A percentile compares a stretch with the other conserved stretches of the same genome.
Conservation (phyloP, 2,888 invertebrate genomes). For the Lottia gigantea region DNA sequence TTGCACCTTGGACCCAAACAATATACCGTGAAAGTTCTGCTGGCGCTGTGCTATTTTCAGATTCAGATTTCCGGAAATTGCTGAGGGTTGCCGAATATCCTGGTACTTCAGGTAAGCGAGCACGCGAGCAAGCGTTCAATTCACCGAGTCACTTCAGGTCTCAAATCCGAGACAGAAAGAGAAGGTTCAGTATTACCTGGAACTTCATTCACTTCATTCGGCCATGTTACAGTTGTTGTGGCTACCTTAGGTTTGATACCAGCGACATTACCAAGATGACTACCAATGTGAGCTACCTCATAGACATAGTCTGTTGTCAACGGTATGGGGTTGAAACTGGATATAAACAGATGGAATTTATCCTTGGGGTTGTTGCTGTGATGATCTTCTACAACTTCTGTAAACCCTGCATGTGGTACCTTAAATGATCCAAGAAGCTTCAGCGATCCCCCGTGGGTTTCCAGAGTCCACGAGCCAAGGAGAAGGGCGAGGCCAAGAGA, state of each 20-base stretch:
- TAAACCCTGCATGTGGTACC: constrained; percentile 31
- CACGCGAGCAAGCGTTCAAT: no score
- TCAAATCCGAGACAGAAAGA: background rate
- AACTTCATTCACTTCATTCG: constrained; percentile 25
- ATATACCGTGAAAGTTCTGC: no score
- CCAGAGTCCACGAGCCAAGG: no score
- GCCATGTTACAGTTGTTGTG: constrained; percentile 22
- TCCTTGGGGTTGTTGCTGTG: background rate
- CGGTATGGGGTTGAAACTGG: constrained; percentile 23
- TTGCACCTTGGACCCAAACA: no score
- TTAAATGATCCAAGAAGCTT: constrained; percentile 27
- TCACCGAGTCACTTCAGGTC: background rate
- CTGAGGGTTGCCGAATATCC: no score
- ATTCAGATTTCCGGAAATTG: no score
- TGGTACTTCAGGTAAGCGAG: no score
- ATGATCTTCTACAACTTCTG: constrained; percentile 26
- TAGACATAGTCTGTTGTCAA: constrained; percentile 21
- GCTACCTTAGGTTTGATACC: background rate
- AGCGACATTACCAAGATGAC: constrained; percentile 14
- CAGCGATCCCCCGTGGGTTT: background rate
- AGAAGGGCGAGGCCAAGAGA: no score
- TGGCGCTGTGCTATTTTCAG: no score
- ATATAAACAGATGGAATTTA: constrained; percentile 21
- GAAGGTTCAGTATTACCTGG: constrained; percentile 14
- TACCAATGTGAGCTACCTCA: constrained; percentile 24